Percentiles rank a stretch among this genome's conserved stretches.
phyloP scores from a whole-genome alignment of 2,797 vertebrate genomes.

The Chelidonichthys spinosus region DNA sequence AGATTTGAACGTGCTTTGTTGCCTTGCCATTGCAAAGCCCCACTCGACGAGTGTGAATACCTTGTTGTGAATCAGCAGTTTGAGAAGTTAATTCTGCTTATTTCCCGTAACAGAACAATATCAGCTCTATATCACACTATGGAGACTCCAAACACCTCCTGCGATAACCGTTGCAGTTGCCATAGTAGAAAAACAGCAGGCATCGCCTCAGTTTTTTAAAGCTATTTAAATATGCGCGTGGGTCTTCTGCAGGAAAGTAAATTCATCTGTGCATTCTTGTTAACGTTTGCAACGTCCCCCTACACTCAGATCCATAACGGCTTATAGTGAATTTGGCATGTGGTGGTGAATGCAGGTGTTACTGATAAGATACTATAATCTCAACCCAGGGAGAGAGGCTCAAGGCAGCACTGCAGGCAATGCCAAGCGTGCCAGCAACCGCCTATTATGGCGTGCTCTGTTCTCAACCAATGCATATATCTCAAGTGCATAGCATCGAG shows the following conservation, averaged over 20 bases:
- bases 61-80: conserved; percentile 40
- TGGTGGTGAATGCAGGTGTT: conserved; percentile 57
- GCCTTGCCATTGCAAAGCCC: conserved; percentile 28
- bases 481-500: conserved; percentile 47
- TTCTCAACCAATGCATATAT: conserved; percentile 50
- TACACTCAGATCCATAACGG: conserved; percentile 10
- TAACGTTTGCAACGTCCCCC: conserved; percentile 27
- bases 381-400: conserved; percentile 49
- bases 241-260: conserved; percentile 15
- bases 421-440: conserved; percentile 43
- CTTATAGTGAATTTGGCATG: conserved; percentile 27
- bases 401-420: conserved; percentile 52
- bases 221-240: conserved; percentile 6
- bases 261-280: conserved; percentile 25
- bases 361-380: conserved; percentile 50
- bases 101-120: conserved; percentile 33
- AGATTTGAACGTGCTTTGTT: conserved; percentile 29
- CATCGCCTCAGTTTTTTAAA: conserved; percentile 8
- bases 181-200: conserved; percentile 9
- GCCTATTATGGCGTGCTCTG: conserved; percentile 51
- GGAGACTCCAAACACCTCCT: conserved; percentile 5
- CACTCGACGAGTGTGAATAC: conserved; percentile 22
- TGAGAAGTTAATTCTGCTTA: conserved; percentile 40
- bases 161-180: conserved; percentile 6
- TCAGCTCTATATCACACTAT: conserved; percentile 40